Percentiles rank a stretch among this genome's conserved stretches.
Evolutionary conservation across 2,888 invertebrate genomes (phyloP).

Genomic region (Pammene fasciana): DNA sequence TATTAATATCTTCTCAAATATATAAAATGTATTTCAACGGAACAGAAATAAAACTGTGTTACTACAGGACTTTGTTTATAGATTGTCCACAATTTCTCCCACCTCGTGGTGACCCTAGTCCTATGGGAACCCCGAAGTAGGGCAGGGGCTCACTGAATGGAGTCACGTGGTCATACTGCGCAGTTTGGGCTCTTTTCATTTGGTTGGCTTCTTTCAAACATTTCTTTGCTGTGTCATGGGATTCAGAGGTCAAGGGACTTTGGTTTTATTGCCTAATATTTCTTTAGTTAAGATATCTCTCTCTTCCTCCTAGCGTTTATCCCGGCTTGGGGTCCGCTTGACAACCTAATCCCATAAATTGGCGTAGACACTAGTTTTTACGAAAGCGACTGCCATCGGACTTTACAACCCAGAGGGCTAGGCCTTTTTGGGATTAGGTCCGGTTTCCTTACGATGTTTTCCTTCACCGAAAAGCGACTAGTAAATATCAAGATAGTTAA

Average conservation of each 20-base stretch:
- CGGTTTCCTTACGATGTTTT: no score
- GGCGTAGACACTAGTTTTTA: no score
- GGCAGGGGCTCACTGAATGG: constrained; percentile 48
- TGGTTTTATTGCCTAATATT: not conserved
- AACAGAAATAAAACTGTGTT: no score
- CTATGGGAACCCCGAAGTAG: constrained; percentile 50
- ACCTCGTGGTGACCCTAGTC: constrained; percentile 15
- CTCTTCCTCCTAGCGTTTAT: no score
- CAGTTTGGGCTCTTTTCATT: constrained; percentile 51
- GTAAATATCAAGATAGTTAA: no score
- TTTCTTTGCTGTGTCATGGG: constrained; percentile 10
- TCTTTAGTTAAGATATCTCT: not conserved
- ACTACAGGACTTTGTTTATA: no score
- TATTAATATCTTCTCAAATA: not conserved
- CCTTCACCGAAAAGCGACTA: no score
- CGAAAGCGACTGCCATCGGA: no score
- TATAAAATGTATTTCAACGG: not conserved
- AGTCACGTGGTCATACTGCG: constrained; percentile 58
- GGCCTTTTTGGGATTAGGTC: no score
- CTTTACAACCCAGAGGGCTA: no score
- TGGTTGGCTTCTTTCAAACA: constrained; percentile 32
- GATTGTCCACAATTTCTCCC: not conserved
- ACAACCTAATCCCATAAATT: no score
- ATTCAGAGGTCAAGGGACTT: constrained; percentile 4
- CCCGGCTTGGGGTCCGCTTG: no score